Base-by-base conservation (phyloP, 2,888 invertebrate species). In the Chironomus riparius region DNA sequence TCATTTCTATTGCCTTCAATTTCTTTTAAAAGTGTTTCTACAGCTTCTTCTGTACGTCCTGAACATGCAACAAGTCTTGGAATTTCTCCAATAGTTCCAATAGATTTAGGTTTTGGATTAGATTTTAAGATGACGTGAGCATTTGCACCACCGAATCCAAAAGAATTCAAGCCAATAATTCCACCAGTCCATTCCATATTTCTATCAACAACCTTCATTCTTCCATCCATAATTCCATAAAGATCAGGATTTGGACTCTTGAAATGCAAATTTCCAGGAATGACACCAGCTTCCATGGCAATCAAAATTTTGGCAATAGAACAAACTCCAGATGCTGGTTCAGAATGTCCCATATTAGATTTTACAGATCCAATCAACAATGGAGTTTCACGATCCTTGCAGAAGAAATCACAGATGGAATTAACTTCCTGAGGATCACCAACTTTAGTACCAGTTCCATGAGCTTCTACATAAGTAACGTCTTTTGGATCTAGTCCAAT, bases 391-490 rank as follows among this genome's bases (percentile, higher is more conserved):
- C 96, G 89, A 78, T 90, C 90, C 82, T 91, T 90, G 85, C 96
- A 97, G 86, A 97, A 96, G 77, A 95, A 88, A 78, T 95, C 94
- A 0, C 93, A 92, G 79, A 99, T 95, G 0, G 97, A 92, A 83
- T 97, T 97, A 3, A 97, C 91, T 86, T 99, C 99, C 83, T 98
- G 95, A 0, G 98, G 98, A 86, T 99, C 99, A n/a, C 98, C 97
- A 62, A 92, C 92, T 87, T 97, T 97, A 10, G 98, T 99, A 77
- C 98, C 99, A 21, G 98, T 99, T 76, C 98, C 98, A 85, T 99
- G 99, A 73, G 98, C 97, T 85, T 99, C 99, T 2, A 99, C 92
- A 83, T 98, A 99, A 3, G 86, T 86, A 0, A 99, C 93, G 76
- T 93, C 91, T 71, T 86, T 83, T 4, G 98, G 98, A 79, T 92